Evolutionary conservation across 2,113 vertebrate species (phyloP), one percentile per base, ranked within the genome.

Genomic region (Leptocoma aspasia): DNA sequence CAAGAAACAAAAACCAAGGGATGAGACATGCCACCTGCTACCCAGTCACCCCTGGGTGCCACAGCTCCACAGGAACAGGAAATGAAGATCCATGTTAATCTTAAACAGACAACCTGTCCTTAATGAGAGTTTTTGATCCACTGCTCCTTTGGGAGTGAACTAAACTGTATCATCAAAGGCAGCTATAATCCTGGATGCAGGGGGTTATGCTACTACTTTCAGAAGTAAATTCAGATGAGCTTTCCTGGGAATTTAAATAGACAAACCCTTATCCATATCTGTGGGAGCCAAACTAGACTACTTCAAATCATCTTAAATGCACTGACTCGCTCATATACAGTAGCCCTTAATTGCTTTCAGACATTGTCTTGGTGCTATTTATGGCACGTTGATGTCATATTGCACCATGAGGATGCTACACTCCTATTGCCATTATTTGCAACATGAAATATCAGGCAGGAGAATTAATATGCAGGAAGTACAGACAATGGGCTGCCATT

Each of bases 211-310:
- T 75, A 8, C 39, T 81, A 44, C 22, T 27, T 61, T 94, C 72
- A 65, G 59, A 86, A 91, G 33, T 45, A 77, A 65, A 86, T 82
- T 94, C 64, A 81, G 28, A 61, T 53, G 28, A 86, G 15, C 14
- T 89, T 92, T 77, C 84, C 68, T 50, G 35, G 54, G 80, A 96
- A 80, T 82, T 83, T 86, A 69, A 81, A 57, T 13, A 69, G 68
- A 61, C 10, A 28, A 92, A 71, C 33, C 5, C 23, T 61, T 68
- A 44, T 78, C 78, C 54, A 57, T 70, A 86, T 18, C 56, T 85
- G 30, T 54, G 57, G 35, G 49, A 79, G 33, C 28, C n/a, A 16
- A 76, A 86, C 5, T 19, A 77, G 53, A 37, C 63, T 69, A 26
- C 73, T 95, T 83, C 45, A 77, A 41, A 37, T 41, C 2, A n/a